These are phyloP conservation scores for Actinemys pallida DNA, from an alignment of 2,113 vertebrate genomes.

Conservation along the genomic window DNA sequence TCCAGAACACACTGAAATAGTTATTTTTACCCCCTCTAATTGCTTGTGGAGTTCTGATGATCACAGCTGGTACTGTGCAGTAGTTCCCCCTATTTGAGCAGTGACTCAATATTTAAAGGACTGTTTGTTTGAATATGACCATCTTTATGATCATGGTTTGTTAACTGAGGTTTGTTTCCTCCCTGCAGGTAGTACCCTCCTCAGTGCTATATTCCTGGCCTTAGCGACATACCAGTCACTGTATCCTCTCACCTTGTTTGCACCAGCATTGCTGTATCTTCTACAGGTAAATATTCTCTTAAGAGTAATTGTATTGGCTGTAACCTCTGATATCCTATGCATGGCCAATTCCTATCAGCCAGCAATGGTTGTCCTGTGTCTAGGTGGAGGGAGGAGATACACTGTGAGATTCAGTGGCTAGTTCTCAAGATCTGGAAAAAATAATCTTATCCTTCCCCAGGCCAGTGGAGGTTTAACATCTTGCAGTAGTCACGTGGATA, in stretches of 20 bases:
- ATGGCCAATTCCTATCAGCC: neutral
- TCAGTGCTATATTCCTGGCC: constrained; percentile 95
- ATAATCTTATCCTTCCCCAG: neutral
- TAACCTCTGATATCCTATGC: neutral
- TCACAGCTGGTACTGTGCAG: neutral
- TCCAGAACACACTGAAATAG: neutral
- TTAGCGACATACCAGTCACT: constrained; percentile 96
- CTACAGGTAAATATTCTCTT: constrained; percentile 83
- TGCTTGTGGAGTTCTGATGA: neutral
- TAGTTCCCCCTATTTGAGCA: constrained; percentile 9
- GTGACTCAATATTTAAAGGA: neutral
- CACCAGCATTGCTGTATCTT: constrained; percentile 91
- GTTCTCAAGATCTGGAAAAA: neutral
- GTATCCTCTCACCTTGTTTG: constrained; percentile 92
- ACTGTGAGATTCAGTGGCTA: neutral
- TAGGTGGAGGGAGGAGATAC: neutral
- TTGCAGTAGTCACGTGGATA: neutral
- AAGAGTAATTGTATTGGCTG: neutral
- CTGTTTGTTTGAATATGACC: neutral
- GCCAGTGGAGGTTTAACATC: neutral
- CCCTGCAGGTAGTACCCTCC: constrained; percentile 89
- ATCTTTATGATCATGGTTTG: neutral
- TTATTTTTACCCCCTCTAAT: neutral
- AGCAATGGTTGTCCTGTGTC: neutral
- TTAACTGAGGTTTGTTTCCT: neutral